Conservation (phyloP, 1,140 invertebrate genomes). For the Carcinoscorpius rotundicauda region DNA sequence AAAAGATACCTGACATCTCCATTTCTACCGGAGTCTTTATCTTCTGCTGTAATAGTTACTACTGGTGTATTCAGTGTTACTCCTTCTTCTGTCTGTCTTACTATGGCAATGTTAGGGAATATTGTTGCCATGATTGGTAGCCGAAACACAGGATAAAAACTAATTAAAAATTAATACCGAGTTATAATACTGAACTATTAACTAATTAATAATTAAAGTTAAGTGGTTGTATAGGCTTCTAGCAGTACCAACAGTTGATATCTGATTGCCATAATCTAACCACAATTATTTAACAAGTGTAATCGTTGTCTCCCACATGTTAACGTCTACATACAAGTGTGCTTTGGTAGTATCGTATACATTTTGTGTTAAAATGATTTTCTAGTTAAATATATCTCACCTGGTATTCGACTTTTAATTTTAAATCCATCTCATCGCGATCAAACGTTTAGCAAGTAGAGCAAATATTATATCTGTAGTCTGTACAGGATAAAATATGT, state of each 20-base stretch:
- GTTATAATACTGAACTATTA: slow-evolving; percentile 42
- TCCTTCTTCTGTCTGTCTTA: slow-evolving; percentile 74
- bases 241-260: slow-evolving; percentile 17
- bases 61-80: slow-evolving; percentile 74
- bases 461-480: too few relatives aligned
- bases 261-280: slow-evolving; percentile 80
- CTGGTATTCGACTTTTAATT: too few relatives aligned
- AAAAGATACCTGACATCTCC: slow-evolving; percentile 79
- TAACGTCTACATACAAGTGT: too few relatives aligned
- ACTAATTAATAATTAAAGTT: too few relatives aligned
- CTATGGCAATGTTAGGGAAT: slow-evolving; percentile 82
- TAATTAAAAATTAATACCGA: slow-evolving; percentile 74
- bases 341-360: too few relatives aligned
- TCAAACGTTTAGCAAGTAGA: too few relatives aligned
- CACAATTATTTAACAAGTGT: slow-evolving; percentile 76
- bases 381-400: too few relatives aligned
- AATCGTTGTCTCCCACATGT: slow-evolving; percentile 27
- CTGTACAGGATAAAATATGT: too few relatives aligned
- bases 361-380: too few relatives aligned
- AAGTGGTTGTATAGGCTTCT: too few relatives aligned
- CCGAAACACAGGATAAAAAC: slow-evolving; percentile 65
- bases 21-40: slow-evolving; percentile 84
- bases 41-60: slow-evolving; percentile 79
- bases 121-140: slow-evolving; percentile 87
- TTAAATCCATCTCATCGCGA: too few relatives aligned